phyloP scores from a whole-genome alignment of 2,113 vertebrate genomes.

The Psilopsiagon aurifrons region DNA sequence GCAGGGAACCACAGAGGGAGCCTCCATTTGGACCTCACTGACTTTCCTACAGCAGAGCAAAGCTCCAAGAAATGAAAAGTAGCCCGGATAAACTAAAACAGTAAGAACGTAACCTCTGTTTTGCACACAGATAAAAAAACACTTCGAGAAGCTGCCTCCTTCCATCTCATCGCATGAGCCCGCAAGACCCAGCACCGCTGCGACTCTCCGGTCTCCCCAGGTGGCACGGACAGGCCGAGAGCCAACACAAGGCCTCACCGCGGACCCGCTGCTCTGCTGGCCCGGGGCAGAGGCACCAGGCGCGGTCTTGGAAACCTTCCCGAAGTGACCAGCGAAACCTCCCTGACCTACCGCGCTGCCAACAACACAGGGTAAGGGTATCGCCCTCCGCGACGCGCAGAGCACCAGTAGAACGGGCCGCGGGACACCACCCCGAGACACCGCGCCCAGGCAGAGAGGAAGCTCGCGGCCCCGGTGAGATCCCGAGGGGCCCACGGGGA shows the following conservation, averaged over 20 bases:
- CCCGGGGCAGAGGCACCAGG: background rate
- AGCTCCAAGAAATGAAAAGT: background rate
- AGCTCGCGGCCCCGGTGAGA: background rate
- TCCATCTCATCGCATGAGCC: background rate
- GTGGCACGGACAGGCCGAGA: background rate
- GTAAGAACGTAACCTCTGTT: fast-evolving
- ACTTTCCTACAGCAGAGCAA: background rate
- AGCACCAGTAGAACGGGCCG: background rate
- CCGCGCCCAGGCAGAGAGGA: too few species aligned
- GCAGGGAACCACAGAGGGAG: background rate
- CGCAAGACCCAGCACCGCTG: background rate
- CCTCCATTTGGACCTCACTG: fast-evolving
- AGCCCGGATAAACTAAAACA: fast-evolving
- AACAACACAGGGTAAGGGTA: background rate
- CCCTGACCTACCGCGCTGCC: background rate
- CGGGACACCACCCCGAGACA: background rate
- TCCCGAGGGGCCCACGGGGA: background rate
- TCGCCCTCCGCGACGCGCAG: background rate
- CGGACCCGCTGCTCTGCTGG: background rate
- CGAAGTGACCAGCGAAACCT: background rate
- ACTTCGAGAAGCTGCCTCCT: background rate
- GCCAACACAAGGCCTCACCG: background rate
- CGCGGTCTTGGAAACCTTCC: background rate
- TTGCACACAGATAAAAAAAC: fast-evolving
- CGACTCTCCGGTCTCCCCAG: background rate